phyloP scores from a whole-genome alignment of 1,140 invertebrate species.

The Drosophila ananassae region DNA sequence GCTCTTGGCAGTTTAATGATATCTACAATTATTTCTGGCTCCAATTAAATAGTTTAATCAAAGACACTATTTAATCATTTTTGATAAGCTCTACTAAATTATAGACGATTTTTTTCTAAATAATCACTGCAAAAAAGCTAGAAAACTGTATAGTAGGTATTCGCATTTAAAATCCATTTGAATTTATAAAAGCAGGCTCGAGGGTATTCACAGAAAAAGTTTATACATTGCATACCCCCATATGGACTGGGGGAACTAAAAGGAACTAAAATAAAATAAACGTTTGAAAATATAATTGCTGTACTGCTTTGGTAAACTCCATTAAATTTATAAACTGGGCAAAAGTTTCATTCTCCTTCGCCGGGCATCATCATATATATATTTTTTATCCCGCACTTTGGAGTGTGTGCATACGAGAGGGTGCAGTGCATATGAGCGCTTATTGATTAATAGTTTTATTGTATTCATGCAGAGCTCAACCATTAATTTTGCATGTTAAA shows the following conservation, averaged over 20 bases:
- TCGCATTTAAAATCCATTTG: background rate
- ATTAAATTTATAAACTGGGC: constrained; percentile 74
- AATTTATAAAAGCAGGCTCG: background rate
- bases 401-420: constrained; percentile 1
- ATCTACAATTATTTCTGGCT: no score
- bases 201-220: background rate
- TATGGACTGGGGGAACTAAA: constrained; percentile 9
- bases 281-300: constrained; percentile 76
- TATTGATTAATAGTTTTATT: constrained; percentile 77
- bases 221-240: constrained; percentile 2
- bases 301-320: constrained; percentile 58
- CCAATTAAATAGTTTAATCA: no score
- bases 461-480: constrained; percentile 51
- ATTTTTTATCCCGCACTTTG: constrained; percentile 32
- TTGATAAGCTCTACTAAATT: no score
- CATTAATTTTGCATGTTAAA: constrained; percentile 73
- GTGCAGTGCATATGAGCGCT: constrained; percentile 43
- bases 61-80: no score
- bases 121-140: background rate
- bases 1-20: no score
- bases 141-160: background rate
- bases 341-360: constrained; percentile 35
- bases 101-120: no score
- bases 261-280: constrained; percentile 43
- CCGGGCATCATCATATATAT: background rate